Base-by-base conservation (phyloP, 1,140 invertebrate genomes). In the Drosophila pectinifera region DNA sequence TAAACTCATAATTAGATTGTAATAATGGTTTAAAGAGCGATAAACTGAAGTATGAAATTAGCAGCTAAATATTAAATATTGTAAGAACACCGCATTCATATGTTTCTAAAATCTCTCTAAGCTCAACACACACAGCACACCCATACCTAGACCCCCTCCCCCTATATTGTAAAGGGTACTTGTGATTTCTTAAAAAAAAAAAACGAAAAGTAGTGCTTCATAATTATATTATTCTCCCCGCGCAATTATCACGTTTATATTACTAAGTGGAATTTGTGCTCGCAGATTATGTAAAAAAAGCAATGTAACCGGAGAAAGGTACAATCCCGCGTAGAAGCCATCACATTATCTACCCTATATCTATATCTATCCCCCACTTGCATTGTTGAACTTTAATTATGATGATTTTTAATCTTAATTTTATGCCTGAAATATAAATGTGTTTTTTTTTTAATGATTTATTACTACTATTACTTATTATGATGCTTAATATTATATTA, bases 1-100 rank as follows among this genome's bases (percentile, higher is more conserved):
- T 61, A 54, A 70, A 63, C 65, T 64, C 55, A 63, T 63, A 54
- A 48, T 16, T 80, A 76, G 69, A 54, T 45, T 43, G 28, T 65
- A 69, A 65, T 45, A 53, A 38, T 26, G 46, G 45, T 54, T 69
- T 55, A 63, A 70, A 61, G 78, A 74, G 79, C 62, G 54, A 68
- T 51, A 81, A 70, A 80, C 73, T 85, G 81, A 85, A 84, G 82
- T 84, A 77, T 75, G 67, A 86, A 86, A 74, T 78, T 82, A 82
- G 65, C 39, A 38, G 65, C 43, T 68, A 77, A 49, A 57, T 75
- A 74, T 73, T 64, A 56, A 76, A 69, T 65, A 75, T 62, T 20
- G 3, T 51, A 51, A 51, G 48, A 20, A 51, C 16, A 34, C 26
- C 36, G 57, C 63, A 28, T 62, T 49, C 63, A 63, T 41, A 62